These are phyloP conservation scores for Aramus guarauna DNA, from an alignment of 2,113 vertebrate species.

Conservation along the genomic window DNA sequence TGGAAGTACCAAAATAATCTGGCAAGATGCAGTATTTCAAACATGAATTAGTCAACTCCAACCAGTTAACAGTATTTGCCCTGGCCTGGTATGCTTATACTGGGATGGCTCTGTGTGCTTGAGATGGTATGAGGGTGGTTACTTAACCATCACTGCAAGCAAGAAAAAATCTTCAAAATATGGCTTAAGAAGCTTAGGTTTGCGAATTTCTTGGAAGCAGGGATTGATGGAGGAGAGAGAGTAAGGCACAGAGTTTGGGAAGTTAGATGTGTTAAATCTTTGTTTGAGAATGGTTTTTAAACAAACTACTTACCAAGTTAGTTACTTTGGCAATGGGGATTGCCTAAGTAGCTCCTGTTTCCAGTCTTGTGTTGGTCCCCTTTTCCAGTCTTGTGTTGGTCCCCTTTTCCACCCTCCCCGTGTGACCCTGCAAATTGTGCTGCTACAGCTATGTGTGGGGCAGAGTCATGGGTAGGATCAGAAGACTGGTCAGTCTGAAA, in stretches of 20 bases:
- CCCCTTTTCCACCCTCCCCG: background rate
- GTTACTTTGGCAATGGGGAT: background rate
- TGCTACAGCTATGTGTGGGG: background rate
- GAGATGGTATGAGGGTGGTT: background rate
- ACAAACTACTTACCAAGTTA: background rate
- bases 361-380: background rate
- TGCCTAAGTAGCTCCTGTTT: background rate
- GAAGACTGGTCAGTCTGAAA: background rate
- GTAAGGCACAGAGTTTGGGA: background rate
- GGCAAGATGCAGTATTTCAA: background rate
- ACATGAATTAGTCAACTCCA: background rate
- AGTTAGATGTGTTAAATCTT: background rate
- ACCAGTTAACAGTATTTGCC: background rate
- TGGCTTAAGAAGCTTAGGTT: background rate
- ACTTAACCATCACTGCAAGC: background rate
- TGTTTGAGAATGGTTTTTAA: background rate
- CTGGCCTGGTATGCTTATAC: background rate
- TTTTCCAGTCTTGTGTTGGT: background rate
- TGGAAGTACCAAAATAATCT: background rate
- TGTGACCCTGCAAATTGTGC: background rate
- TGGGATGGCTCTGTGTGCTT: background rate
- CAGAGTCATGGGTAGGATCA: accelerated
- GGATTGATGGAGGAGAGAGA: background rate
- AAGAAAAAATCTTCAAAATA: background rate
- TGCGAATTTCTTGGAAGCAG: background rate